Evolutionary conservation across 2,113 vertebrate species (phyloP).

Genomic region (Caloenas nicobarica): DNA sequence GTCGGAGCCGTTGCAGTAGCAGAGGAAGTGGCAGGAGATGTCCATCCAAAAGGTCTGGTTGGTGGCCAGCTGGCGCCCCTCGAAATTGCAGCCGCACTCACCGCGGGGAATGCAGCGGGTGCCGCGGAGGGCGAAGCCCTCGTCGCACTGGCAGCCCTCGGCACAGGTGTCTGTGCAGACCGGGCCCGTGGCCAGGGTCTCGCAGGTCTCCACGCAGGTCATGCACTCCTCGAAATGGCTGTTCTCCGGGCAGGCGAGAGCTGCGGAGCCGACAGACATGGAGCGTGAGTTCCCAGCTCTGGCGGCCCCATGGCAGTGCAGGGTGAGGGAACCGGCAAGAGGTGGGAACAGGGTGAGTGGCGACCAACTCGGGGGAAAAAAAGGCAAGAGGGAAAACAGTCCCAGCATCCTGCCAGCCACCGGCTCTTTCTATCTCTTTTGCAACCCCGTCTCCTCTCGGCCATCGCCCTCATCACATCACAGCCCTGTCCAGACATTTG

Average conservation of each 20-base stretch:
- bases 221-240: constrained; percentile 96
- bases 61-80: constrained; percentile 86
- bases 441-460: background rate
- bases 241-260: constrained; percentile 90
- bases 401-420: no score
- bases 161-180: constrained; percentile 83
- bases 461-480: background rate
- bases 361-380: accelerated
- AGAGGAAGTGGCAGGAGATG: constrained; percentile 91
- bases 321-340: background rate
- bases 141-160: constrained; percentile 93
- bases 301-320: accelerated
- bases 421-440: background rate
- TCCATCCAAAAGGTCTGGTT: constrained; percentile 97
- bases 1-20: constrained; percentile 95
- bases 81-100: constrained; percentile 90
- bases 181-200: constrained; percentile 80
- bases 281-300: background rate
- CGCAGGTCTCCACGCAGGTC: constrained; percentile 88
- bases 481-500: accelerated
- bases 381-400: background rate
- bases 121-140: constrained; percentile 85
- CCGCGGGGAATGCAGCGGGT: constrained; percentile 83
- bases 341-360: accelerated
- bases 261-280: constrained; percentile 67